Evolutionary conservation across 2,113 vertebrate species (phyloP).

Genomic region (Pagrus major): DNA sequence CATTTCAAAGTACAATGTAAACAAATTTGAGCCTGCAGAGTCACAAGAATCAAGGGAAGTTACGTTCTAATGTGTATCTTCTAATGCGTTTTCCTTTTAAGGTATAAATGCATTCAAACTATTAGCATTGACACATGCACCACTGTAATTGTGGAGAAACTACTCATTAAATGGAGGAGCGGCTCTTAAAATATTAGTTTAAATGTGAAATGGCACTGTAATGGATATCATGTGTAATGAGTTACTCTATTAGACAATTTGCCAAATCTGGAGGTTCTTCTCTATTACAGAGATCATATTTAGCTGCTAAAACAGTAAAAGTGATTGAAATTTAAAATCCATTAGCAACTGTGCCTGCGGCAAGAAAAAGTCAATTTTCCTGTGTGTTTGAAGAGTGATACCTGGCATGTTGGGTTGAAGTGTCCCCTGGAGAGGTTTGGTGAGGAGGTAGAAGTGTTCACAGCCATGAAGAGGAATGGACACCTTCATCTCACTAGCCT

Average conservation of each 20-base stretch:
- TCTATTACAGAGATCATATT: not conserved
- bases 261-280: not conserved
- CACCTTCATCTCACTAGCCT: slow-evolving; percentile 91
- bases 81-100: not conserved
- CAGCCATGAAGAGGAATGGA: slow-evolving; percentile 96
- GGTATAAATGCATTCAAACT: not conserved
- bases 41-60: not conserved
- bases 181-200: not conserved
- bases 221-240: not conserved
- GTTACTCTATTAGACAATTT: not conserved
- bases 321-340: not conserved
- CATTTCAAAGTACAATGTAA: not conserved
- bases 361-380: not conserved
- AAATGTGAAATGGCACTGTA: not conserved
- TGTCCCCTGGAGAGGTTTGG: slow-evolving; percentile 89
- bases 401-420: slow-evolving; percentile 87
- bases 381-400: slow-evolving; percentile 67
- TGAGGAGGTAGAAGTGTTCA: slow-evolving; percentile 98
- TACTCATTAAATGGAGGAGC: not conserved
- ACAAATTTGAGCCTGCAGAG: no score
- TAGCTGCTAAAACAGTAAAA: not conserved
- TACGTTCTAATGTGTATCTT: not conserved
- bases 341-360: not conserved
- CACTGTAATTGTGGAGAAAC: not conserved
- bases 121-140: not conserved